phyloP scores from a whole-genome alignment of 2,888 invertebrate genomes.

The Euclidia mi region DNA sequence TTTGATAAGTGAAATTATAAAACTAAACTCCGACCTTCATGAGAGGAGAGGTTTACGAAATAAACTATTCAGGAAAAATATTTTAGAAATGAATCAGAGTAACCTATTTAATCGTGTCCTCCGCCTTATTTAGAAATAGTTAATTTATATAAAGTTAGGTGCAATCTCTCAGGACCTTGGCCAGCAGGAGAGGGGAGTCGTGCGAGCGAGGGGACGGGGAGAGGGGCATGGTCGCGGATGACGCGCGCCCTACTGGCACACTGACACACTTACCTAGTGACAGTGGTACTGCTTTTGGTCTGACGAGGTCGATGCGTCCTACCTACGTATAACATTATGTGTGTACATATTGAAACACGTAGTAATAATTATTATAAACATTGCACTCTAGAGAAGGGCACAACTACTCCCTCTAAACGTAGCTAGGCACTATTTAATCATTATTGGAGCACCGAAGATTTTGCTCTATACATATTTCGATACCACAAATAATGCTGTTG shows the following conservation, averaged over 20 bases:
- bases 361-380: conserved; percentile 31
- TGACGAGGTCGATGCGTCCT: conserved; percentile 87
- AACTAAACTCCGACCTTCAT: neutral
- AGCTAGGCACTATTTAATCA: neutral
- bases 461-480: too few species aligned
- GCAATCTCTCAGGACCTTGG: conserved; percentile 86
- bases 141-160: conserved; percentile 72
- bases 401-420: neutral
- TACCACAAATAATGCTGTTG: too few species aligned
- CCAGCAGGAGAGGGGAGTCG: conserved; percentile 65
- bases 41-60: too few species aligned
- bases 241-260: conserved; percentile 89
- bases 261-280: conserved; percentile 90
- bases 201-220: conserved; percentile 61
- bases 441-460: too few species aligned
- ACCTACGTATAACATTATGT: conserved; percentile 77
- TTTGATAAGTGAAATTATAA: neutral
- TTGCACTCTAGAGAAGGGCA: conserved; percentile 16
- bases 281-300: conserved; percentile 89
- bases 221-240: conserved; percentile 83
- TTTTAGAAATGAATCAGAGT: neutral
- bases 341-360: conserved; percentile 43
- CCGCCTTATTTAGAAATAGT: conserved; percentile 66
- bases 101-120: conserved; percentile 33
- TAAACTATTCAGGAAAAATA: neutral